Percentiles rank a stretch among this genome's conserved stretches.
Conservation (phyloP, 1,140 invertebrate species). For the Globodera ellingtonae region DNA sequence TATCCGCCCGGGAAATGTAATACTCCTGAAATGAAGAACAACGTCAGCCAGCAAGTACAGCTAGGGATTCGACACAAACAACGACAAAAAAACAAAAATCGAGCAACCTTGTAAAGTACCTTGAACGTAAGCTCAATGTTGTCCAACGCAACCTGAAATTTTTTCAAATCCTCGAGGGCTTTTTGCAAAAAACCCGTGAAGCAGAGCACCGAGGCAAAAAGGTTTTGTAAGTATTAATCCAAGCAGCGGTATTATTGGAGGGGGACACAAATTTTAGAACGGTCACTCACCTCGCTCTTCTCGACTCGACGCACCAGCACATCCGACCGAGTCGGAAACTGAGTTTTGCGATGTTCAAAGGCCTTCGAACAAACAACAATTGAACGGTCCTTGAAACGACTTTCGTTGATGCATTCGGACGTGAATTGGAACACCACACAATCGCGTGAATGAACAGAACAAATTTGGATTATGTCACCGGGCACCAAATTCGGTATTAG, state of each 20-base stretch:
- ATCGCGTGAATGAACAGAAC: slow-evolving; percentile 16
- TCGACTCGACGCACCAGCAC: slow-evolving; percentile 42
- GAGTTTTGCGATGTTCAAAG: slow-evolving; percentile 38
- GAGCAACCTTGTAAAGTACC: slow-evolving; percentile 31
- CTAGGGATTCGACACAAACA: background rate
- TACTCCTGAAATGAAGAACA: slow-evolving; percentile 73
- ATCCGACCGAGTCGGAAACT: slow-evolving; percentile 42
- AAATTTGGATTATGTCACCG: slow-evolving; percentile 30
- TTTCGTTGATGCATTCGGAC: slow-evolving; percentile 28
- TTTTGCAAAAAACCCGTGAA: no score
- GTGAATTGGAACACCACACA: slow-evolving; percentile 46
- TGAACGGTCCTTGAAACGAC: slow-evolving; percentile 36
- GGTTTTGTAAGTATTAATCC: no score
- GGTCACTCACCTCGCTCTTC: slow-evolving; percentile 31
- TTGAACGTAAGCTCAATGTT: slow-evolving; percentile 94
- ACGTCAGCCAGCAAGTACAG: background rate
- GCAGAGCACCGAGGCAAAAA: no score
- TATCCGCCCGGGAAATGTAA: slow-evolving; percentile 94
- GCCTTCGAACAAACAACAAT: slow-evolving; percentile 42
- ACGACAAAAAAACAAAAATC: background rate
- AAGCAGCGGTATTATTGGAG: background rate
- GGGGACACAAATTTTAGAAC: background rate
- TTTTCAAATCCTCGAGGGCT: background rate
- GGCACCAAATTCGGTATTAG: slow-evolving; percentile 31
- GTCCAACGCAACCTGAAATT: slow-evolving; percentile 78